Evolutionary conservation across 2,888 invertebrate species (phyloP).

Genomic region (Baccha elongata): DNA sequence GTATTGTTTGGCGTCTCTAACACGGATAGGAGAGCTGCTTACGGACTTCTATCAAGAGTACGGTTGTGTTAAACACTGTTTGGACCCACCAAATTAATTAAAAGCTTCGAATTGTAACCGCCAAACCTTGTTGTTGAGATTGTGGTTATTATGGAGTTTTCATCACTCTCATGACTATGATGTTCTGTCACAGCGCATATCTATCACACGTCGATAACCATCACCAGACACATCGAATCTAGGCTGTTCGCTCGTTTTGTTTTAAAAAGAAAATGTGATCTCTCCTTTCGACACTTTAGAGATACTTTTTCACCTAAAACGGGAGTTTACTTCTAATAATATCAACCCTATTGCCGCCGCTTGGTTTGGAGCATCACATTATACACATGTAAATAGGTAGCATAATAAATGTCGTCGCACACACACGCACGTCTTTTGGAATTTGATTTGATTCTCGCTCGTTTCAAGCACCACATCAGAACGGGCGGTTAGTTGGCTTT

Average conservation of each 20-base stretch:
- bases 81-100: conserved; percentile 30
- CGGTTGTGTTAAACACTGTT: conserved; percentile 49
- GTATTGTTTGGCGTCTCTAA: conserved; percentile 40
- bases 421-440: conserved; percentile 14
- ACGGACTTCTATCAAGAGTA: conserved; percentile 55
- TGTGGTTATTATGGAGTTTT: conserved; percentile 24
- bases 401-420: conserved; percentile 40
- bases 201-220: conserved; percentile 18
- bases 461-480: conserved; percentile 46
- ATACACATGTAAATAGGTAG: conserved; percentile 35
- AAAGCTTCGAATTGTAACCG: conserved; percentile 35
- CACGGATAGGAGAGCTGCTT: conserved; percentile 49
- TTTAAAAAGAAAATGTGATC: conserved; percentile 5
- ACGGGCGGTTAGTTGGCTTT: conserved; percentile 30
- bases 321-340: conserved; percentile 40
- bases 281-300: conserved; percentile 7
- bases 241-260: neutral
- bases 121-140: conserved; percentile 33
- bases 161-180: conserved; percentile 21
- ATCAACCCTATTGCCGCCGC: conserved; percentile 23
- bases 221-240: conserved; percentile 22
- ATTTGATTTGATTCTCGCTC: conserved; percentile 13
- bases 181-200: conserved; percentile 2
- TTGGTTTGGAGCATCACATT: conserved; percentile 23
- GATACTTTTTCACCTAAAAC: conserved; percentile 58